Percentiles rank a stretch among this genome's conserved stretches.
These are phyloP conservation scores for Tamandua tetradactyla DNA, from an alignment of 2,797 vertebrate genomes.

Conservation along the genomic window DNA sequence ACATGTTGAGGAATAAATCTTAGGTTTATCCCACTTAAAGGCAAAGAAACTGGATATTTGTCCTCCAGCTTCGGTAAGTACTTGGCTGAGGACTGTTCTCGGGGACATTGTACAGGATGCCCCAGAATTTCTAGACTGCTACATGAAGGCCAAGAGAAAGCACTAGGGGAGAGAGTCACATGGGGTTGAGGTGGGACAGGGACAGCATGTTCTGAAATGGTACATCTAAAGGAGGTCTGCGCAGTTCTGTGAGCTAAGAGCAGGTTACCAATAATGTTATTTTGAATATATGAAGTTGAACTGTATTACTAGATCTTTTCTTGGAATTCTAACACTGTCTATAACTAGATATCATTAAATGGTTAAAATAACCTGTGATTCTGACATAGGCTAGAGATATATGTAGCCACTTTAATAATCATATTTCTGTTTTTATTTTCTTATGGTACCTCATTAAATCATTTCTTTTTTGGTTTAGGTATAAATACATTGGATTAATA, in stretches of 20 bases:
- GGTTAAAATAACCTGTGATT: not conserved
- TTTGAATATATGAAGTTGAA: not conserved
- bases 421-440: constrained; percentile 22
- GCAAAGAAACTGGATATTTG: not conserved
- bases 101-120: not conserved
- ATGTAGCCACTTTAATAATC: not conserved
- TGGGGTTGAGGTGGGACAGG: not conserved
- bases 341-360: constrained; percentile 3
- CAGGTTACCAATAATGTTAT: not conserved
- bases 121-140: not conserved
- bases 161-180: not conserved
- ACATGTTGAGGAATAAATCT: not conserved
- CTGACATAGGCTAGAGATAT: not conserved
- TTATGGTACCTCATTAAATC: not conserved
- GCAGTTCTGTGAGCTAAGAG: not conserved
- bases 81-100: not conserved
- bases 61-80: not conserved
- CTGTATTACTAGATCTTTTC: not conserved
- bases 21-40: not conserved
- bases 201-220: not conserved
- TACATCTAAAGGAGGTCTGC: not conserved
- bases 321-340: not conserved
- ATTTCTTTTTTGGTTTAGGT: not conserved
- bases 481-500: not conserved
- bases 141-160: not conserved